A percentile compares a stretch with the other conserved stretches of the same genome.
Evolutionary conservation across 2,888 invertebrate species (phyloP).

Genomic region (Mimachlamys varia): DNA sequence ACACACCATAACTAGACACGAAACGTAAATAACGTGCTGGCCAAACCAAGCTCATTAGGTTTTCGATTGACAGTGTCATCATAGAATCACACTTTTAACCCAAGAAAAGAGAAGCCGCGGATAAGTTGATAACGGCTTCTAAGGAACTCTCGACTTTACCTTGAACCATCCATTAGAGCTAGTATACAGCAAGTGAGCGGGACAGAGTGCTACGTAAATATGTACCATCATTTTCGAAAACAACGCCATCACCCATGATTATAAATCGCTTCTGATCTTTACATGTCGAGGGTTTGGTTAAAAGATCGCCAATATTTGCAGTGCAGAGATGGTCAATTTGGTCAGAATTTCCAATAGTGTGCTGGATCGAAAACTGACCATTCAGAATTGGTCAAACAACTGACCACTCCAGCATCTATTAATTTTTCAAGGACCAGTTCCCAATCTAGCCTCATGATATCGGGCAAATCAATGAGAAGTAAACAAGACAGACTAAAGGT

Average conservation of each 20-base stretch:
- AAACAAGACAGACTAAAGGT: not conserved
- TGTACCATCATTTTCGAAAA: not conserved
- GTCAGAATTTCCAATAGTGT: not conserved
- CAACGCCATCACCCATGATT: not conserved
- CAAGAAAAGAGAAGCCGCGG: not conserved
- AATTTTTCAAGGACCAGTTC: slow-evolving; percentile 11
- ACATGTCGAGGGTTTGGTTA: not conserved
- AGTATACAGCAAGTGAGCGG: not conserved
- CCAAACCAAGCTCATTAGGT: not conserved
- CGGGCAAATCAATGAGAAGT: not conserved
- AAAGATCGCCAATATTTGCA: not conserved
- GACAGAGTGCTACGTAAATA: not conserved
- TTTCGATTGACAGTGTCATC: not conserved
- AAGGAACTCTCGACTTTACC: not conserved
- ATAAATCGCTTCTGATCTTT: not conserved
- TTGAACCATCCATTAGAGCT: not conserved
- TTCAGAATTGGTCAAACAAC: not conserved
- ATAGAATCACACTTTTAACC: not conserved
- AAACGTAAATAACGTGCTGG: not conserved
- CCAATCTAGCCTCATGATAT: not conserved
- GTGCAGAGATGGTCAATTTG: not conserved
- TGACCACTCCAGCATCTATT: not conserved
- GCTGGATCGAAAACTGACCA: slow-evolving; percentile 28
- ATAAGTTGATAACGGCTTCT: not conserved
- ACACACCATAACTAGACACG: not conserved